Evolutionary conservation across 2,888 invertebrate species (phyloP), one percentile per base, ranked within the genome.

Genomic region (Mythimna impura): DNA sequence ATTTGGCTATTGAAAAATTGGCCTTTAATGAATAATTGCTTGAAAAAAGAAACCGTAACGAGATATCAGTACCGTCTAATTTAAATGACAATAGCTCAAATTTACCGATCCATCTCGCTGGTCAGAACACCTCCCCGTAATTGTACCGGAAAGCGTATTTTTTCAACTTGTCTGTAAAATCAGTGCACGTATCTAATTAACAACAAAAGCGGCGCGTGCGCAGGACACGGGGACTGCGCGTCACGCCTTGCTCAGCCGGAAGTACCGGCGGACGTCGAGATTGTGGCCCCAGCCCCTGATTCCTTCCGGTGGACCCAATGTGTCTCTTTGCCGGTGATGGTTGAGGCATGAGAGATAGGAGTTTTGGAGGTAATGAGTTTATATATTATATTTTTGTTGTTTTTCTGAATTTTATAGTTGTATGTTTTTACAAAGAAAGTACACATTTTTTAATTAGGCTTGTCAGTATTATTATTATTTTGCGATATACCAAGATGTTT

Each of bases 271-370:
- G 96, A 95, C 93, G 96, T 89, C 92, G 93, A 94, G 95, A 95
- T 95, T 94, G 95, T 93, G 92, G 90, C 91, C 92, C 93, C 93
- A 93, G 94, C 93, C 94, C 94, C 95, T 94, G 95, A 94, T 94
- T 94, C 95, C 96, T 96, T 96, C 96, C 96, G 96, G 94, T 91
- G 92, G 89, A 89, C 87, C 82, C 87, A 78, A 80, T 88, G 88
- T 75, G 86, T 47, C 88, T 78, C 86, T 87, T 73, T 77, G 81
- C 66, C 55, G 80, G 73, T 86, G 71, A 76, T 55, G 68, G 57
- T 68, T 68, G 71, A 85, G 81, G 76, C 71, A 85, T 63, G 57
- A 64, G 73, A 80, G 74, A 54, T 14, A 36, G 78, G 78, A 80
- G 84, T 22, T 60, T 2, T 47, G 55, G 34, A 74, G 73, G 79